phyloP scores from a whole-genome alignment of 2,888 invertebrate genomes.

The Diaprepes abbreviatus region DNA sequence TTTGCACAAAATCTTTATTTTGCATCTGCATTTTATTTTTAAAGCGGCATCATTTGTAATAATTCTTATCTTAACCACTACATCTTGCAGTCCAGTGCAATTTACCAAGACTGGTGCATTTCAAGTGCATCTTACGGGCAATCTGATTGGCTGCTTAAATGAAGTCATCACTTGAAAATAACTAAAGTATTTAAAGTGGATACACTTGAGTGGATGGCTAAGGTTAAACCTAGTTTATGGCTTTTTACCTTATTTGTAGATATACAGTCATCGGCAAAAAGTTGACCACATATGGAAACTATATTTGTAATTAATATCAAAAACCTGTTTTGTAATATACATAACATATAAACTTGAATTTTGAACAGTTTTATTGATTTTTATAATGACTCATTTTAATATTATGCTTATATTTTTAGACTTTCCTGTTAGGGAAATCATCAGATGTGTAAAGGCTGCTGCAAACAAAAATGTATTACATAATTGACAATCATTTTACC shows the following conservation, averaged over 20 bases:
- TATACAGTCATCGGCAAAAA: no score
- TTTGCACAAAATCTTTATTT: neutral
- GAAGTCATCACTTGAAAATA: constrained; percentile 33
- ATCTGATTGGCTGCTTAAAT: constrained; percentile 11
- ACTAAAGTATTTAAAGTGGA: constrained; percentile 23
- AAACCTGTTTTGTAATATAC: no score
- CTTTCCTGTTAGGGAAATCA: no score
- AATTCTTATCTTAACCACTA: constrained; percentile 36
- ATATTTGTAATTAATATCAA: no score
- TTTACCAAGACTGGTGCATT: constrained; percentile 10
- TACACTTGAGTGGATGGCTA: constrained; percentile 10
- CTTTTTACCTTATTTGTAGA: constrained; percentile 12
- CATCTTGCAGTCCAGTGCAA: constrained; percentile 15
- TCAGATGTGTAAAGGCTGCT: no score
- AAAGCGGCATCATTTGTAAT: constrained; percentile 11
- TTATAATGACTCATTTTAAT: no score
- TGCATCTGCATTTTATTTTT: neutral
- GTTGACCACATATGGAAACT: no score
- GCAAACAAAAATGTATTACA: no score
- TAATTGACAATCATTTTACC: no score
- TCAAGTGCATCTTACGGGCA: constrained; percentile 17
- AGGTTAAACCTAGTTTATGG: neutral
- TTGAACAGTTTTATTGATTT: no score
- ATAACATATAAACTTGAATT: no score
- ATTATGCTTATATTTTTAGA: no score